Evolutionary conservation across 2,113 vertebrate genomes (phyloP).

Genomic region (Charina bottae): DNA sequence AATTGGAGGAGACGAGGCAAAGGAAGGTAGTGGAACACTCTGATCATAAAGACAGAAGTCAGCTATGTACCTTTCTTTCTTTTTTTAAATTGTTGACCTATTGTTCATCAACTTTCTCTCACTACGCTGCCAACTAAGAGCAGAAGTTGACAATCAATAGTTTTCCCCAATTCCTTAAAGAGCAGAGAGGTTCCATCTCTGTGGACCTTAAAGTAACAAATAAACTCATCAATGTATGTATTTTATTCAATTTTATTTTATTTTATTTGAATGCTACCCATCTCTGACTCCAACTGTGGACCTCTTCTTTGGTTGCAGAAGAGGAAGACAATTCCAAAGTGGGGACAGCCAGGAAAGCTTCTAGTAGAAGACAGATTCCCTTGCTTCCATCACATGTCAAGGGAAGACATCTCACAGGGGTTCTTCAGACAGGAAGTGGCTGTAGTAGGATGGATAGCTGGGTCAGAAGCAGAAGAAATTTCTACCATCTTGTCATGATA

Average conservation of each 20-base stretch:
- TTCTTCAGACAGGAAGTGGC: no score
- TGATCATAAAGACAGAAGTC: conserved; percentile 68
- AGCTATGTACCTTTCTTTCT: conserved; percentile 59
- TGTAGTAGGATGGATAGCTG: no score
- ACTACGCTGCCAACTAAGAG: background rate
- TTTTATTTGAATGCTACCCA: background rate
- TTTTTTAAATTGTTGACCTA: conserved; percentile 72
- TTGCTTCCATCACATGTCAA: no score
- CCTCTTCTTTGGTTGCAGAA: no score
- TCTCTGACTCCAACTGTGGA: no score
- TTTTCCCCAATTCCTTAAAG: conserved; percentile 37
- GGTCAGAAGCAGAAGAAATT: background rate
- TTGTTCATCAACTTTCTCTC: background rate
- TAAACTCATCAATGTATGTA: background rate
- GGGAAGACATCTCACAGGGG: no score
- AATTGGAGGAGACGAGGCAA: conserved; percentile 67
- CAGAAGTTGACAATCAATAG: background rate
- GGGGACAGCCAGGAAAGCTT: no score
- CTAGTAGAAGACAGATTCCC: no score
- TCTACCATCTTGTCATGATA: background rate
- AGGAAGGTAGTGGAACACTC: conserved; percentile 52
- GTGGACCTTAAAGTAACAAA: conserved; percentile 12
- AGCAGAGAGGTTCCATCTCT: conserved; percentile 41
- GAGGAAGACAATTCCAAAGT: no score
- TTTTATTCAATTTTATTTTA: background rate